Evolutionary conservation across 2,797 vertebrate genomes (phyloP).

Genomic region (Danio albolineatus): DNA sequence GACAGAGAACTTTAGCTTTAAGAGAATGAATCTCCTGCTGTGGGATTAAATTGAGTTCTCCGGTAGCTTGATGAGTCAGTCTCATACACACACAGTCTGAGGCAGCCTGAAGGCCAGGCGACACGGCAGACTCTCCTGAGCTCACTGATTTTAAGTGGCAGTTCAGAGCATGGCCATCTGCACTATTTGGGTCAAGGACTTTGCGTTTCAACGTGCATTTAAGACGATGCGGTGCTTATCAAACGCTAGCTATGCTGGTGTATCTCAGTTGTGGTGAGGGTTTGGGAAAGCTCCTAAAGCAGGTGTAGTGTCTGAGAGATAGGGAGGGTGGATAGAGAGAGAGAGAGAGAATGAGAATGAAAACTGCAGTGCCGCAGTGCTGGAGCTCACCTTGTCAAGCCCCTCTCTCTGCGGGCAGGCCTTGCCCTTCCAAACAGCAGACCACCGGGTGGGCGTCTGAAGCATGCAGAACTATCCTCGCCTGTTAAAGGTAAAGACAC

Average conservation of each 20-base stretch:
- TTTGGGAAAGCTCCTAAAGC: conserved; percentile 44
- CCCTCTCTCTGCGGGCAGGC: conserved; percentile 25
- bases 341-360: conserved; percentile 23
- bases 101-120: conserved; percentile 53
- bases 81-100: conserved; percentile 35
- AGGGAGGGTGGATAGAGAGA: conserved; percentile 22
- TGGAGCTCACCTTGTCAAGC: conserved; percentile 40
- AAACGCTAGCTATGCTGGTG: not conserved
- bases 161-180: conserved; percentile 50
- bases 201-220: not conserved
- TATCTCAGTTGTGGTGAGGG: not conserved
- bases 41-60: conserved; percentile 49
- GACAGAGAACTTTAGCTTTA: conserved; percentile 31
- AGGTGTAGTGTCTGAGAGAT: conserved; percentile 48
- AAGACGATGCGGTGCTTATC: not conserved
- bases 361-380: conserved; percentile 50
- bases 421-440: conserved; percentile 45
- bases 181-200: conserved; percentile 56
- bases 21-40: conserved; percentile 50
- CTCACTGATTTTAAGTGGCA: conserved; percentile 38
- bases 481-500: no score
- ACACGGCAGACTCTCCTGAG: conserved; percentile 29
- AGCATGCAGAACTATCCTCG: not conserved
- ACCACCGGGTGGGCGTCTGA: conserved; percentile 3
- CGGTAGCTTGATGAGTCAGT: conserved; percentile 53